Conservation (phyloP, 2,113 vertebrate genomes). For the Phocoena sinus region DNA sequence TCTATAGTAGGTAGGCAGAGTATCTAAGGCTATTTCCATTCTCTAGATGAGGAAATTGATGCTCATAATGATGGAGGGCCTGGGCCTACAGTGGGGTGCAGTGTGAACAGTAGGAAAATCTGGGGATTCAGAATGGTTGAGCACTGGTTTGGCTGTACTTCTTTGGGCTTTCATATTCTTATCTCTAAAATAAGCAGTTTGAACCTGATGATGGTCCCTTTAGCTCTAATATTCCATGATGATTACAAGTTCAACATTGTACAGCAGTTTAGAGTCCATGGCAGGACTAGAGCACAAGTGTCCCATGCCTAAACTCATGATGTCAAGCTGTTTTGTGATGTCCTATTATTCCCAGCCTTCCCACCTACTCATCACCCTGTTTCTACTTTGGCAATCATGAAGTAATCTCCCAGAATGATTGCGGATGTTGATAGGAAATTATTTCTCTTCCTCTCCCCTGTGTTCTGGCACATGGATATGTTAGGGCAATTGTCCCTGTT, state of each 20-base stretch:
- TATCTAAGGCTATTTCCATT: not conserved
- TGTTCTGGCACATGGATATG: slow-evolving; percentile 50
- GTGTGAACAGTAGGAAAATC: not conserved
- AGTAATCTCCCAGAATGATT: slow-evolving; percentile 34
- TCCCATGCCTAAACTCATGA: not conserved
- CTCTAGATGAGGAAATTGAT: not conserved
- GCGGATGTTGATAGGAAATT: slow-evolving; percentile 39
- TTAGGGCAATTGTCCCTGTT: slow-evolving; percentile 61
- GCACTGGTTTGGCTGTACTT: not conserved
- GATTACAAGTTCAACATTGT: not conserved
- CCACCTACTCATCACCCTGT: not conserved
- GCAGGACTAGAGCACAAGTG: not conserved
- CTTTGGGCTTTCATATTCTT: not conserved
- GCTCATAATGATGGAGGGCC: not conserved
- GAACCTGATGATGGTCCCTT: not conserved
- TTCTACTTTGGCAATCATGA: slow-evolving; percentile 1
- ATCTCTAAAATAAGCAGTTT: not conserved
- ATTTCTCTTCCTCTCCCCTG: slow-evolving; percentile 30
- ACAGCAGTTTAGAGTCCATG: not conserved
- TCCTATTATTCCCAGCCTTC: not conserved
- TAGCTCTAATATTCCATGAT: not conserved
- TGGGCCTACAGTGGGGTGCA: not conserved
- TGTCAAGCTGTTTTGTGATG: not conserved
- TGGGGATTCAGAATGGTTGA: not conserved
- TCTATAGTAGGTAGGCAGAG: not conserved